Base-by-base conservation (phyloP, 37 sponge, comb jelly and placozoan species). In the Haliclona indistincta region DNA sequence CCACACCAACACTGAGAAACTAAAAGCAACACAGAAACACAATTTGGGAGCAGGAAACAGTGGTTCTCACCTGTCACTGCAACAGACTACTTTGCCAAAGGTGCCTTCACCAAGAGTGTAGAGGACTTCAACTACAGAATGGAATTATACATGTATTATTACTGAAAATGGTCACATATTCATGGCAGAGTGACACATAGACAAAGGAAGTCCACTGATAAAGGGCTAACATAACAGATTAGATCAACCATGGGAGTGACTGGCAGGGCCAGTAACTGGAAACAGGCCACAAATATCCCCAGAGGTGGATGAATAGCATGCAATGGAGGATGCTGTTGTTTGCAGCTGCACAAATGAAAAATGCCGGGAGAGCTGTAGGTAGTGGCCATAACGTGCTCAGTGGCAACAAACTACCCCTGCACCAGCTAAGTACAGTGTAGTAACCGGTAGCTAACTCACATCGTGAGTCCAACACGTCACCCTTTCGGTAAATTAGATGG, bases 61-160 rank as follows among this genome's bases (percentile, higher is more conserved):
- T n/a, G n/a, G n/a, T n/a, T n/a, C 88, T 74, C 51, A 97, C 96
- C 86, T 83, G 77, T 98, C 94, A 79, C 58, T 56, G 64, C 95
- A 95, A 68, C 86, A 81, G 26, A 90, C 95, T 5, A 98, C 99
- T 85, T 98, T 98, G 49, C 99, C 99, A 89, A 98, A 98, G 28
- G 99, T 98, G 25, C 99, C 99, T 44, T 95, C 93, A 28, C 99
- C 99, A 2, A 98, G 77, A 17, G 94, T 95, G 19, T 77, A 77
- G 36, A 86, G 55, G 35, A 97, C 82, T 74, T 93, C 94, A 86
- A 90, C 97, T 97, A 49, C 25, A 68, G 11, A 35, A 55, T 37
- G 35, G 23, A 35, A 29, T 17, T 55, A 58, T 25, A 29, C 55
- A 71, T 3, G 35, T 20, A 34, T 54, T 28, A 17, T 17, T 10